A percentile compares a stretch with the other conserved stretches of the same genome.
These are phyloP conservation scores for Ciona savignyi DNA, from an alignment of 23 tunicate genomes.

Conservation along the genomic window DNA sequence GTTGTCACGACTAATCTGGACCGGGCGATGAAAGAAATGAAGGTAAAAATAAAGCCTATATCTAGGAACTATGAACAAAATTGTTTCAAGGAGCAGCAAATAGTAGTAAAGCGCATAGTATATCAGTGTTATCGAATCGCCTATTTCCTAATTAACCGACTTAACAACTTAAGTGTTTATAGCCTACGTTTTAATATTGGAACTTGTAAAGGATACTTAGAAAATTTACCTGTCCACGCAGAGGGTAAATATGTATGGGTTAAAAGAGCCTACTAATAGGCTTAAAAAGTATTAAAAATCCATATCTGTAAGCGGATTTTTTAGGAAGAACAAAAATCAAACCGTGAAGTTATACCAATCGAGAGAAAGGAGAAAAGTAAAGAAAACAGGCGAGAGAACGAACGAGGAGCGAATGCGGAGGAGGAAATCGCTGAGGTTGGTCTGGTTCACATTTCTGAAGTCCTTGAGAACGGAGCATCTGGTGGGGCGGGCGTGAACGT, in stretches of 20 bases:
- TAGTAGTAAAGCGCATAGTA: no score
- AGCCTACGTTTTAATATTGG: no score
- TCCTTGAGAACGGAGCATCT: constrained; percentile 7
- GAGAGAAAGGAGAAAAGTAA: not conserved
- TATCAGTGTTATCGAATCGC: no score
- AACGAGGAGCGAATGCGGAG: not conserved
- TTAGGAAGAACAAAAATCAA: constrained; percentile 34
- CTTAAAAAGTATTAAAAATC: no score
- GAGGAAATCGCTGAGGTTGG: not conserved
- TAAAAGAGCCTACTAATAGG: no score
- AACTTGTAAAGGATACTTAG: no score
- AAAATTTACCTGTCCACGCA: no score
- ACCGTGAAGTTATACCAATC: not conserved
- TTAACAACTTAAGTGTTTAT: no score
- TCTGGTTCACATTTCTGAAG: constrained; percentile 9
- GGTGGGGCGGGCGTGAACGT: constrained; percentile 1
- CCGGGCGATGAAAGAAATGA: constrained; percentile 61
- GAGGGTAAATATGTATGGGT: no score
- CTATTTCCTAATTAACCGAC: no score
- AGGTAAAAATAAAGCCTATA: constrained; percentile 18
- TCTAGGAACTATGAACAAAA: not conserved
- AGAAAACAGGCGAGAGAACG: not conserved
- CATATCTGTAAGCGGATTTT: no score
- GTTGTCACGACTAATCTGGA: constrained; percentile 91
- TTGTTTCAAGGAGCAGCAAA: no score